These are phyloP conservation scores for Perognathus longimembris DNA, from an alignment of 2,113 vertebrate species.

Conservation along the genomic window DNA sequence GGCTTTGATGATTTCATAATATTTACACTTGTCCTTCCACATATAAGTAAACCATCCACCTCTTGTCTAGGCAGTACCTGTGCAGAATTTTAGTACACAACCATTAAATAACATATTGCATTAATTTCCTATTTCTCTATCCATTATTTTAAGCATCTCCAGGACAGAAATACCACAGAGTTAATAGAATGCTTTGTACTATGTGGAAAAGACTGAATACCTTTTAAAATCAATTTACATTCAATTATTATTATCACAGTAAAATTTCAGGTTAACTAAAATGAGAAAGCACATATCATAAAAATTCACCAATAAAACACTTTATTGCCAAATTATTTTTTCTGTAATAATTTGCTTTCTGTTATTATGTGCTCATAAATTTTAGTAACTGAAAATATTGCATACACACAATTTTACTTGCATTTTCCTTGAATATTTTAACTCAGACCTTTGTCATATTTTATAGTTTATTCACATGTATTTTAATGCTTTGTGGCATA, in stretches of 20 bases:
- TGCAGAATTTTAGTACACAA: neutral
- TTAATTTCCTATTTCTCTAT: neutral
- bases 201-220: neutral
- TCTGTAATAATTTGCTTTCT: neutral
- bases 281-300: neutral
- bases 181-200: neutral
- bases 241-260: constrained; percentile 5
- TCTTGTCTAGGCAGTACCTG: neutral
- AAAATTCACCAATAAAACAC: neutral
- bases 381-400: neutral
- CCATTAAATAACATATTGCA: neutral
- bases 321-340: neutral
- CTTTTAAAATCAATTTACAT: constrained; percentile 5
- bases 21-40: neutral
- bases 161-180: neutral
- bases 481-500: neutral
- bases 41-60: neutral
- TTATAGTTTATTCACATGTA: neutral
- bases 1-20: neutral
- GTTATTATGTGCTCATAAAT: neutral
- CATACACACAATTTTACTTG: neutral
- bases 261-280: neutral
- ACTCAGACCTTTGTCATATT: neutral
- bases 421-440: neutral
- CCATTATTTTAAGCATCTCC: neutral